A percentile compares a stretch with the other conserved stretches of the same genome.
Evolutionary conservation across 2,797 vertebrate species (phyloP).

Genomic region (Picus viridis): DNA sequence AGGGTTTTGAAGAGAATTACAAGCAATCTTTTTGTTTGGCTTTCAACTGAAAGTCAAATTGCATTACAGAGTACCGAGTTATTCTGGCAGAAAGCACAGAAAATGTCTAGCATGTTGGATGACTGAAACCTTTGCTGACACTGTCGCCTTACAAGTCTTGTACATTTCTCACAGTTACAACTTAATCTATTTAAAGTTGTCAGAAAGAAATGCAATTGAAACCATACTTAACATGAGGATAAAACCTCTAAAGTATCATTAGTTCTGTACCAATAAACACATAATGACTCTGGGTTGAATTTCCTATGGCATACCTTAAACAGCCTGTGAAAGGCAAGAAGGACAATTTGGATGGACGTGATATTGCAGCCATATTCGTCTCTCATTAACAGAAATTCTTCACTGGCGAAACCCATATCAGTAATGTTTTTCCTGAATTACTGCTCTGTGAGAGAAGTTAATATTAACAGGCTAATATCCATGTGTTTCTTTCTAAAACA

Average conservation of each 20-base stretch:
- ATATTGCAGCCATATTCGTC: background rate
- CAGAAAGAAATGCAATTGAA: background rate
- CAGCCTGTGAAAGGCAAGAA: background rate
- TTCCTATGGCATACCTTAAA: background rate
- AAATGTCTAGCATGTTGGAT: background rate
- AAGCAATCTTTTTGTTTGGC: background rate
- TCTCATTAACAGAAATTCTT: background rate
- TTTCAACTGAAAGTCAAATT: constrained; percentile 36
- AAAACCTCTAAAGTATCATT: background rate
- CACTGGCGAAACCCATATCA: background rate
- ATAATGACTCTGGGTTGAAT: background rate
- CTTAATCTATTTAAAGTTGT: background rate
- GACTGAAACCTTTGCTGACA: background rate
- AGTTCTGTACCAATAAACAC: background rate
- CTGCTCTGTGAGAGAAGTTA: background rate
- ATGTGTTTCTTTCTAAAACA: background rate
- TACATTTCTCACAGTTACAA: background rate
- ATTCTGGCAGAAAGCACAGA: background rate
- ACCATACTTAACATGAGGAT: background rate
- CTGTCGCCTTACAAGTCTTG: background rate
- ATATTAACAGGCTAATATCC: constrained; percentile 3
- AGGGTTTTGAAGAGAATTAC: constrained; percentile 7
- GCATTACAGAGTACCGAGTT: background rate
- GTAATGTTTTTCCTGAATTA: background rate
- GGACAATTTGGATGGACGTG: background rate